Base-by-base conservation (phyloP, 2,888 invertebrate genomes). In the Epistrophe eligans region DNA sequence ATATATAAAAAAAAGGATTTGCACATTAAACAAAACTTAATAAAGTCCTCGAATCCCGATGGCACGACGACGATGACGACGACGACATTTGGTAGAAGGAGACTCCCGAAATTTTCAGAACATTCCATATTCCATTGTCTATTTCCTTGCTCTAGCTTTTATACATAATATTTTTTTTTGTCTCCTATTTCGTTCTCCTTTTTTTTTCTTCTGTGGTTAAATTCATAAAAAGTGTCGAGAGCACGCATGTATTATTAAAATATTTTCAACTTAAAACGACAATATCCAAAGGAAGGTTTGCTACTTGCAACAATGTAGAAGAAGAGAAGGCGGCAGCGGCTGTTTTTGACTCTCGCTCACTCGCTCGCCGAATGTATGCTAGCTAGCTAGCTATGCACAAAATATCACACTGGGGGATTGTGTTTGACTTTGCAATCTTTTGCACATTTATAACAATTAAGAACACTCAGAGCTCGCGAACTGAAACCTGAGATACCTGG, bases 371-470 rank as follows among this genome's bases (percentile, higher is more conserved):
- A 84, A 80, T 76, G 70, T 60, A 77, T 80, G 84, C 66, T 72
- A 55, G 24, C 24, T 72, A 55, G 24, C 24, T 24, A 24, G 84
- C 38, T 72, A 40, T 79, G 73, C 77, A 79, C 50, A 67, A 48
- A 79, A 62, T 79, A 83, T 77, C 87, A 62, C 87, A 67, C 79
- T 52, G 45, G 83, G 87, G 87, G 62, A 83, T 83, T 87, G 83
- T 87, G 87, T 87, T 87, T 87, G 87, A 83, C 79, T 87, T 87
- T 60, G 87, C 83, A 83, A 87, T 87, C 83, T 87, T 83, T 83
- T 87, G 87, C 83, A 87, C 87, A 79, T 87, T 87, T 87, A 87
- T 87, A 87, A 87, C 87, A 87, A 87, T 87, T 87, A 87, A 87
- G 87, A 87, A 83, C 79, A 79, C 79, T 83, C 85, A 72, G 72